Evolutionary conservation across 2,888 invertebrate genomes (phyloP), one percentile per base, ranked within the genome.

Genomic region (Nephrocerus scutellatus): DNA sequence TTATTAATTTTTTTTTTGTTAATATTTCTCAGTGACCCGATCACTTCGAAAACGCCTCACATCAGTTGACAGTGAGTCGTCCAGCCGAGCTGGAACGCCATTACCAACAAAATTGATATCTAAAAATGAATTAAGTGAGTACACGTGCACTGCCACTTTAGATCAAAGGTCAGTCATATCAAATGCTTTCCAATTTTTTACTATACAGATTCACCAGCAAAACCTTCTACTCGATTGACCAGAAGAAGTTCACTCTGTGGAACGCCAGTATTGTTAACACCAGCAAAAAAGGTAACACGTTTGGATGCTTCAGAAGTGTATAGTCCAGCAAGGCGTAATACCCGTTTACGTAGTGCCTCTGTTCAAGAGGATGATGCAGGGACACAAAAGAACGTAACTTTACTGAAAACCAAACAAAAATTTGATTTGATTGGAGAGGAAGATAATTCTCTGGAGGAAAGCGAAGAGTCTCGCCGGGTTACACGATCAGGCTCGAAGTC

Each of bases 11-110:
- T 34, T 33, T 30, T 30, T 30, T 18, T 14, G 14, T 19, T 22
- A 2, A 30, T 36, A 41, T 16, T 22, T 43, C 39, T 20, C 15
- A 57, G 57, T 55, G 2, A 56, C 56, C 29, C 53, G 57, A n/a
- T 55, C 55, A 7, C 48, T 55, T 5, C 48, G 55, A 1, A 57
- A 56, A 34, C 52, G 56, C 14, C 23, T 57, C 18, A 37, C 49
- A n/a, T 57, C 57, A 3, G 39, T 50, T 5, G 56, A 56, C 29
- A 48, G 49, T 22, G 54, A 53, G 13, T 19, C 45, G 8, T 28
- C 46, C 15, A 54, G 51, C 38, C 42, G 56, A 22, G 52, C 57
- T 18, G 48, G 44, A 22, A 57, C 57, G 4, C 57, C 57, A 3
- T 21, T 46, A 6, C n/a, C 34, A 9, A 13, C 32, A 2, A 53